A percentile compares a stretch with the other conserved stretches of the same genome.
phyloP scores from a whole-genome alignment of 2,888 invertebrate species.

The Ectobius pallidus region DNA sequence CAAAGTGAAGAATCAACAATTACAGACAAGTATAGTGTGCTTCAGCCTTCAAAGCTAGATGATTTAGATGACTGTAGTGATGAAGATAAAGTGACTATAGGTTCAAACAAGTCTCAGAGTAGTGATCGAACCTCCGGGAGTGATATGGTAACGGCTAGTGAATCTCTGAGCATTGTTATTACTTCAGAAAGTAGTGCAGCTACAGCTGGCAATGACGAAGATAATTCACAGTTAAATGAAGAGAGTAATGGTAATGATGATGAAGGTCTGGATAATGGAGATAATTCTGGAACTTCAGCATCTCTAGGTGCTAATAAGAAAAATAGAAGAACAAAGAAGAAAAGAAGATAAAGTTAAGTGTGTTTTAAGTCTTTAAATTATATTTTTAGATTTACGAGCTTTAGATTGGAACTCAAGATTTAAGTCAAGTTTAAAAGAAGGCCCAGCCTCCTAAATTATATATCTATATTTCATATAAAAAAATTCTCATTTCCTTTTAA shows the following conservation, averaged over 20 bases:
- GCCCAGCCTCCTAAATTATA: too few species aligned
- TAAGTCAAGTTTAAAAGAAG: too few species aligned
- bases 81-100: neutral
- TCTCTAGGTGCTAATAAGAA: conserved; percentile 13
- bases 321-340: conserved; percentile 33
- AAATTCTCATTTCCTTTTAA: too few species aligned
- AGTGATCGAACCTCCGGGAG: neutral
- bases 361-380: conserved; percentile 3
- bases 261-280: conserved; percentile 22
- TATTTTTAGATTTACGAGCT: neutral
- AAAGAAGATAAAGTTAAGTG: conserved; percentile 18
- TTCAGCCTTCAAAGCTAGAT: neutral
- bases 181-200: neutral
- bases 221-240: conserved; percentile 4
- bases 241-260: conserved; percentile 3
- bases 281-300: neutral
- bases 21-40: neutral
- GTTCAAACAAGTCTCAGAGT: neutral
- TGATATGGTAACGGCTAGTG: neutral
- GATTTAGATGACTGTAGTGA: conserved; percentile 14
- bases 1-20: neutral
- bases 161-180: neutral
- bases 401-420: neutral
- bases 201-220: neutral
- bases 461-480: too few species aligned